Percentiles rank a stretch among this genome's conserved stretches.
phyloP scores from a whole-genome alignment of 2,888 invertebrate genomes.

The Dascillus cervinus region DNA sequence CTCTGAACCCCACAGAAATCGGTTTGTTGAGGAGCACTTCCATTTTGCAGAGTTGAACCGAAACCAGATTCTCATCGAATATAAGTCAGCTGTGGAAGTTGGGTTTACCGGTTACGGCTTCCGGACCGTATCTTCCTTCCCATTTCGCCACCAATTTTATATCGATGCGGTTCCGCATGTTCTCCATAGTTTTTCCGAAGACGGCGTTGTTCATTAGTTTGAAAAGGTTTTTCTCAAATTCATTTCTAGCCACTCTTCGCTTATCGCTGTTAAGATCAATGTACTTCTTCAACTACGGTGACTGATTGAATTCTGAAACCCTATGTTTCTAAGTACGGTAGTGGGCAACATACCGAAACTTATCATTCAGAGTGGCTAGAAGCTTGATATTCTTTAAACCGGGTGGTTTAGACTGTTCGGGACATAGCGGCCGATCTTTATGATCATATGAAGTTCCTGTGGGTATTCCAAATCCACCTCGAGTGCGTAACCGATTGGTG shows the following conservation, averaged over 20 bases:
- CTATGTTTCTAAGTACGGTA: slow-evolving; percentile 30
- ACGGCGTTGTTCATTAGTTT: too few species aligned
- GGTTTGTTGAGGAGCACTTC: slow-evolving; percentile 18
- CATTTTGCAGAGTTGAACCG: slow-evolving; percentile 11
- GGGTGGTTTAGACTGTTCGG: slow-evolving; percentile 19
- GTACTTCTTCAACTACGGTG: slow-evolving; percentile 5
- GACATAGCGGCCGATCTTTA: slow-evolving; percentile 29
- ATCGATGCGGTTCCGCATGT: slow-evolving; percentile 33
- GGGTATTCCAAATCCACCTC: slow-evolving; percentile 29
- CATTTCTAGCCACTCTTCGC: too few species aligned
- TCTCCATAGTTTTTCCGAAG: slow-evolving; percentile 39
- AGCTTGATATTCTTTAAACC: too few species aligned
- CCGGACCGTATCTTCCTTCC: slow-evolving; percentile 18
- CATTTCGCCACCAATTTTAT: slow-evolving; percentile 27
- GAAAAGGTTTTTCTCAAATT: slow-evolving; percentile 13
- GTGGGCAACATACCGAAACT: slow-evolving; percentile 18
- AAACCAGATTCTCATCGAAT: slow-evolving; percentile 9
- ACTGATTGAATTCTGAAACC: slow-evolving; percentile 17
- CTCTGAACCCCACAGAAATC: slow-evolving; percentile 18
- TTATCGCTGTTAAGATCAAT: too few species aligned
- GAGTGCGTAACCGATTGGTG: slow-evolving; percentile 25
- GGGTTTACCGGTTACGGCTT: slow-evolving; percentile 9
- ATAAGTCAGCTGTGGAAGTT: slow-evolving; percentile 10
- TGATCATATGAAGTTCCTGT: slow-evolving; percentile 24
- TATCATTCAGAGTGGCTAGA: slow-evolving; percentile 21